Evolutionary conservation across 2,113 vertebrate genomes (phyloP).

Genomic region (Aviceda subcristata): DNA sequence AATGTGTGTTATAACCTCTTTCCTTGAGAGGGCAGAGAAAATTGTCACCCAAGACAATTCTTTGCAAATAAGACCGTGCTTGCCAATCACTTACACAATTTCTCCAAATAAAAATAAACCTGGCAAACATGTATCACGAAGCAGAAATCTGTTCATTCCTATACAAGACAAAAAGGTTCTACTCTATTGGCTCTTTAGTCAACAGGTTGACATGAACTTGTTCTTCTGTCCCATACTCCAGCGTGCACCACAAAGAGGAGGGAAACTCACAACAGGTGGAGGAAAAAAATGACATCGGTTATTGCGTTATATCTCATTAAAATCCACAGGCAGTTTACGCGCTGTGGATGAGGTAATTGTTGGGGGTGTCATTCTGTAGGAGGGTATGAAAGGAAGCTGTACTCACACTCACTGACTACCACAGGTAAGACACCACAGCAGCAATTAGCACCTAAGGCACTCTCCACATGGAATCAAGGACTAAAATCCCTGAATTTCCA

Average conservation of each 20-base stretch:
- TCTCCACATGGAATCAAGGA: neutral
- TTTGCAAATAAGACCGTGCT: neutral
- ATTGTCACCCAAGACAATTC: neutral
- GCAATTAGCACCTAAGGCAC: neutral
- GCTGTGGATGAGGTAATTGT: neutral
- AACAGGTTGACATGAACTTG: neutral
- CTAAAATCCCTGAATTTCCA: neutral
- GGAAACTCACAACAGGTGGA: neutral
- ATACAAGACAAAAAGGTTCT: neutral
- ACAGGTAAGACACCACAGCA: accelerated
- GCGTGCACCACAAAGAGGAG: neutral
- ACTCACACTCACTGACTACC: neutral
- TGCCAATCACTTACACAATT: neutral
- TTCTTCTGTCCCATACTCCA: neutral
- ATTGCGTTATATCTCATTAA: neutral
- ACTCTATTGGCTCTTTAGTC: neutral
- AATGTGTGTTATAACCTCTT: neutral
- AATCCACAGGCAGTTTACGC: neutral
- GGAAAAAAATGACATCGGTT: neutral
- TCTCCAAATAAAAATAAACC: neutral
- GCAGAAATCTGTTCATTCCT: neutral
- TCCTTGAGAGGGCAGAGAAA: neutral
- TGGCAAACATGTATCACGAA: accelerated
- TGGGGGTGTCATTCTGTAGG: neutral
- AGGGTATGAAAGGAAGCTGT: neutral